phyloP scores from a whole-genome alignment of 30 jellyfish, hydroid and myxozoan genomes.

The Clytia hemisphaerica region DNA sequence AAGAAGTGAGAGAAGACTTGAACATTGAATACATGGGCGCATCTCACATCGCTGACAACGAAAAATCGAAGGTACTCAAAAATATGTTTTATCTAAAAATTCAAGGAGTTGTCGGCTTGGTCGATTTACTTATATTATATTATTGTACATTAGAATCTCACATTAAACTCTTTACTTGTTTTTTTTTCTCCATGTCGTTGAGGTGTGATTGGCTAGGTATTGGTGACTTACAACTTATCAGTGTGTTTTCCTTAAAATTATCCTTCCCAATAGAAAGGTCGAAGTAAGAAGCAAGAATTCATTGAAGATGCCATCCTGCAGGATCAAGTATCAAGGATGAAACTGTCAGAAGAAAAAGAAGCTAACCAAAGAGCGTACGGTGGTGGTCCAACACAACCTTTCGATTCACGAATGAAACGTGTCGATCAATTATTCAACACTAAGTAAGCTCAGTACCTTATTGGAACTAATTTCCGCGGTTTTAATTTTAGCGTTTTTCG shows the following conservation, averaged over 20 bases:
- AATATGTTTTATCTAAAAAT: no score
- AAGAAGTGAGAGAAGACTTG: slow-evolving; percentile 43
- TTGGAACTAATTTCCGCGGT: not conserved
- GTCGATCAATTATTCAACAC: slow-evolving; percentile 46
- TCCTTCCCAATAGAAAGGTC: no score
- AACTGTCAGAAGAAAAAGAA: slow-evolving; percentile 5
- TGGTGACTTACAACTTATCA: no score
- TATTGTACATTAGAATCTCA: no score
- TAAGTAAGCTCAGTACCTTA: slow-evolving; percentile 13
- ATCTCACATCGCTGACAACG: no score
- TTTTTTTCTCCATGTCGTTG: no score
- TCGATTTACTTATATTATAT: no score
- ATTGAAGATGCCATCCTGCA: slow-evolving; percentile 56
- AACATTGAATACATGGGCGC: slow-evolving; percentile 61
- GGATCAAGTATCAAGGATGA: slow-evolving; percentile 54
- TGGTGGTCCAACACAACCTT: slow-evolving; percentile 28
- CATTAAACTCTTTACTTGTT: no score
- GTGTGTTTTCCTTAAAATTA: no score
- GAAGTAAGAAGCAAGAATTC: slow-evolving; percentile 35
- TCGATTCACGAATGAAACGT: slow-evolving; percentile 55
- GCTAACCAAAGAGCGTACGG: not conserved
- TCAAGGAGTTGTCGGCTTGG: no score
- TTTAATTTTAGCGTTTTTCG: not conserved
- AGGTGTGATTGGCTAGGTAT: no score
- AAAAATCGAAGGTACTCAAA: no score